Percentiles rank a stretch among this genome's conserved stretches.
These are phyloP conservation scores for Rhinichthys osculus DNA, from an alignment of 2,797 vertebrate species.

Conservation along the genomic window DNA sequence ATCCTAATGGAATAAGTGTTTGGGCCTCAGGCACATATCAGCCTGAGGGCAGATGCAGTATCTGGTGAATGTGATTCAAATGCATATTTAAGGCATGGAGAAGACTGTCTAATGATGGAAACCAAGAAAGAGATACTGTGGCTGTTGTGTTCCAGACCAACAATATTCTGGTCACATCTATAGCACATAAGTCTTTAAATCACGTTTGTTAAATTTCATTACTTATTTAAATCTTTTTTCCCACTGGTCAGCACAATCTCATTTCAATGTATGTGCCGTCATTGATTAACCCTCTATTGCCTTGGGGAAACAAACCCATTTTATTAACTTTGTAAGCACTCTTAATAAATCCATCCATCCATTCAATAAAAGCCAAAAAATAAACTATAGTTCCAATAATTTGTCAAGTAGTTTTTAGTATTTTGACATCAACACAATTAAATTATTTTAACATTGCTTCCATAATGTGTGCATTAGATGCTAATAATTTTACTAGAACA, in stretches of 20 bases:
- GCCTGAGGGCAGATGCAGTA: not conserved
- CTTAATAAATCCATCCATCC: not conserved
- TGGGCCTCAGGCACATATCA: slow-evolving; percentile 5
- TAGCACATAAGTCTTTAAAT: not conserved
- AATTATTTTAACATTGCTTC: not conserved
- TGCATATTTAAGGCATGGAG: not conserved
- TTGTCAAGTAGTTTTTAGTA: too few species aligned
- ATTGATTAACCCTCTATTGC: slow-evolving; percentile 13
- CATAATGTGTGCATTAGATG: not conserved
- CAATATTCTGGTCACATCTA: not conserved
- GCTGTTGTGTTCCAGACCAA: not conserved
- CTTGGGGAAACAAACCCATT: not conserved
- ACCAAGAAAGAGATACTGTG: not conserved
- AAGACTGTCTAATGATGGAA: not conserved
- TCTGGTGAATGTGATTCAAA: slow-evolving; percentile 7
- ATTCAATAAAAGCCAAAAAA: not conserved
- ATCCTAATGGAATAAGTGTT: slow-evolving; percentile 10
- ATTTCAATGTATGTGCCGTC: not conserved
- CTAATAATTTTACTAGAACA: not conserved
- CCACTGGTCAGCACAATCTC: not conserved
- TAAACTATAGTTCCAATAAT: too few species aligned
- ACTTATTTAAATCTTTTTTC: slow-evolving; percentile 11
- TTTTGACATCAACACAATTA: too few species aligned
- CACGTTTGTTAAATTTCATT: slow-evolving; percentile 13
- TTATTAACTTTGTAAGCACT: not conserved